Evolutionary conservation across 2,888 invertebrate species (phyloP).

Genomic region (Anaspis maculata): DNA sequence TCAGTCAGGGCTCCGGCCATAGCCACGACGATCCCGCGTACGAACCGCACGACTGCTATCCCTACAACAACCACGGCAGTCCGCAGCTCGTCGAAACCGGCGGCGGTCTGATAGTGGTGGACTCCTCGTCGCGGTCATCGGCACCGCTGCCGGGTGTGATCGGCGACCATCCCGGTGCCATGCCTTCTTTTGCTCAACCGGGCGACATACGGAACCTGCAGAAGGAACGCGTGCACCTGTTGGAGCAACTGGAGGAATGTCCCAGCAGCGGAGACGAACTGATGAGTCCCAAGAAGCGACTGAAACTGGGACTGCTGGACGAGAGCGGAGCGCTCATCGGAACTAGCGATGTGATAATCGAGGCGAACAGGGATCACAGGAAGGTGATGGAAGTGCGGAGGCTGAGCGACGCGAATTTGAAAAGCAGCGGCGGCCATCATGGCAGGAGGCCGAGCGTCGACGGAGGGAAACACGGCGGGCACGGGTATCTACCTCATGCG

Average conservation of each 20-base stretch:
- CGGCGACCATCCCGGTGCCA: not conserved
- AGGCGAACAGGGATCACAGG: slow-evolving; percentile 40
- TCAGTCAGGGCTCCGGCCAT: slow-evolving; percentile 60
- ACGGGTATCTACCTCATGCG: slow-evolving; percentile 39
- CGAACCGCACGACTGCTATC: slow-evolving; percentile 41
- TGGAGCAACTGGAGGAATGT: slow-evolving; percentile 64
- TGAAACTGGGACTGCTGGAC: slow-evolving; percentile 50
- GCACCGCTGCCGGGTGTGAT: not conserved
- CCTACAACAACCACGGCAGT: slow-evolving; percentile 41
- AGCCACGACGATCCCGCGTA: slow-evolving; percentile 52
- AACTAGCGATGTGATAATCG: slow-evolving; percentile 38
- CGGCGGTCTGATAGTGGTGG: slow-evolving; percentile 41
- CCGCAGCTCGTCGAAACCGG: slow-evolving; percentile 40
- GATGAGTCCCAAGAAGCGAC: slow-evolving; percentile 57
- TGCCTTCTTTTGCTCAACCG: slow-evolving; percentile 37
- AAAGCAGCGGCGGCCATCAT: no score
- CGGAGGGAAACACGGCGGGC: slow-evolving; percentile 23
- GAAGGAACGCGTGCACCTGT: slow-evolving; percentile 60
- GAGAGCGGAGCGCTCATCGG: slow-evolving; percentile 13
- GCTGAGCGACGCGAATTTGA: slow-evolving; percentile 42
- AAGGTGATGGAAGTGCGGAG: slow-evolving; percentile 47
- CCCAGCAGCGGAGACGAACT: slow-evolving; percentile 62
- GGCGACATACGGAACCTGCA: slow-evolving; percentile 60
- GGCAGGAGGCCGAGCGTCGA: slow-evolving; percentile 49
- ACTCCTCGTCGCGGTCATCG: slow-evolving; percentile 22